Percentiles rank a stretch among this genome's conserved stretches.
These are phyloP conservation scores for Thelaira solivaga DNA, from an alignment of 2,888 invertebrate species.

Conservation along the genomic window DNA sequence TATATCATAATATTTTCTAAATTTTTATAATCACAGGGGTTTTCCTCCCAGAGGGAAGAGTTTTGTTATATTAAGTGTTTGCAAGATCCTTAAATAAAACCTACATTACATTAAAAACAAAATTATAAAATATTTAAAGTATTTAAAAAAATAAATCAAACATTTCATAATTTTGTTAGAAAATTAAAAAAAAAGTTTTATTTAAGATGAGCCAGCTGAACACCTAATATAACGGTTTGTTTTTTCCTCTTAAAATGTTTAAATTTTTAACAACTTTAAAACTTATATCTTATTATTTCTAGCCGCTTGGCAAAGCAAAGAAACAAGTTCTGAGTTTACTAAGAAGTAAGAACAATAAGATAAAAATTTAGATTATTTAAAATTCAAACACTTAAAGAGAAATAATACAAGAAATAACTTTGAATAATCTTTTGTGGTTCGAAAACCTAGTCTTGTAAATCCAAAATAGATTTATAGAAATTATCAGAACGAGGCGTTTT, in stretches of 20 bases:
- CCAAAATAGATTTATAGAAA: constrained; percentile 10
- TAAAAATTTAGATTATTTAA: constrained; percentile 1
- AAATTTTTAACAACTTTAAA: constrained; percentile 15
- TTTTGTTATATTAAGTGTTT: constrained; percentile 40
- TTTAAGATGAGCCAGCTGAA: neutral
- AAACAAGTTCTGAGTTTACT: neutral
- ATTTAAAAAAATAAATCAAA: neutral
- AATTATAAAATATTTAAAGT: constrained; percentile 19
- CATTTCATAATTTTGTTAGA: constrained; percentile 62
- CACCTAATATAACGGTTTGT: constrained; percentile 40
- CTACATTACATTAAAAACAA: neutral
- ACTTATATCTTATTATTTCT: neutral
- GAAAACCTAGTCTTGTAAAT: constrained; percentile 6
- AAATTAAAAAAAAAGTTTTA: constrained; percentile 55
- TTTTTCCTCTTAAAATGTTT: neutral
- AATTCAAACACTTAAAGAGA: constrained; percentile 8
- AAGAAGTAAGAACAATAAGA: neutral
- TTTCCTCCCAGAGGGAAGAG: neutral
- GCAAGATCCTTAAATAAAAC: neutral
- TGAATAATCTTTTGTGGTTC: neutral
- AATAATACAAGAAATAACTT: too few relatives aligned
- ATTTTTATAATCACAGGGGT: constrained; percentile 31
- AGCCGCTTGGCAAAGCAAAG: neutral
- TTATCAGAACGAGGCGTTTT: constrained; percentile 37
- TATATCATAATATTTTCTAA: constrained; percentile 38